Evolutionary conservation across 1,140 invertebrate species (phyloP).

Genomic region (Batillaria attramentaria): DNA sequence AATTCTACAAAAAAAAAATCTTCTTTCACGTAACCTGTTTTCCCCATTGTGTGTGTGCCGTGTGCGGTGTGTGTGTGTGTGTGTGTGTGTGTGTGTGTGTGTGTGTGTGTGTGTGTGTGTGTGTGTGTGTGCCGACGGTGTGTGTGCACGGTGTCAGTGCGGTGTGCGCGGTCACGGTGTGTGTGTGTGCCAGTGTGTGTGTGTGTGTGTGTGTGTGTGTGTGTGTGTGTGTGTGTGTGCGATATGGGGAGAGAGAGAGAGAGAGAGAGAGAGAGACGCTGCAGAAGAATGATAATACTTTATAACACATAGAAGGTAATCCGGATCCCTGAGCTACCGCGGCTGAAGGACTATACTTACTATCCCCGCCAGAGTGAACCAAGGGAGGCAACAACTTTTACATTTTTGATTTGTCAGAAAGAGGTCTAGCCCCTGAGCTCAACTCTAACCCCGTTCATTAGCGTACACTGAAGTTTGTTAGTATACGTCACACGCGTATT

Average conservation of each 20-base stretch:
- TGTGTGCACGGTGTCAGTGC: neutral
- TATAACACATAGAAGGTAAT: no score
- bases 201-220: conserved; percentile 6
- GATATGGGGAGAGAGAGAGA: neutral
- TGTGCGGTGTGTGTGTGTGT: neutral
- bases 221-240: neutral
- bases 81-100: neutral
- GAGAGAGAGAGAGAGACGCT: no score
- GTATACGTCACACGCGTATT: no score
- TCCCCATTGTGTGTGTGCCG: neutral
- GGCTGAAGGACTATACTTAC: no score
- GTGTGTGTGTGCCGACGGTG: neutral
- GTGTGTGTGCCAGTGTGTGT: neutral
- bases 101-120: neutral
- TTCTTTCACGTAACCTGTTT: neutral
- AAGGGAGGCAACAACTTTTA: neutral
- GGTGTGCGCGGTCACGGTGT: neutral
- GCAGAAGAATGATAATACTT: no score
- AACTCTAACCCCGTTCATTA: no score
- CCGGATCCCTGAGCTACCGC: no score
- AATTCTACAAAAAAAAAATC: neutral
- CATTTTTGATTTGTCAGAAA: neutral
- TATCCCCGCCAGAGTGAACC: no score
- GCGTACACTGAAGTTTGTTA: no score
- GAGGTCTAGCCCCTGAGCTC: no score